A percentile compares a stretch with the other conserved stretches of the same genome.
phyloP scores from a whole-genome alignment of 2,797 vertebrate genomes.

The Taeniopygia guttata region DNA sequence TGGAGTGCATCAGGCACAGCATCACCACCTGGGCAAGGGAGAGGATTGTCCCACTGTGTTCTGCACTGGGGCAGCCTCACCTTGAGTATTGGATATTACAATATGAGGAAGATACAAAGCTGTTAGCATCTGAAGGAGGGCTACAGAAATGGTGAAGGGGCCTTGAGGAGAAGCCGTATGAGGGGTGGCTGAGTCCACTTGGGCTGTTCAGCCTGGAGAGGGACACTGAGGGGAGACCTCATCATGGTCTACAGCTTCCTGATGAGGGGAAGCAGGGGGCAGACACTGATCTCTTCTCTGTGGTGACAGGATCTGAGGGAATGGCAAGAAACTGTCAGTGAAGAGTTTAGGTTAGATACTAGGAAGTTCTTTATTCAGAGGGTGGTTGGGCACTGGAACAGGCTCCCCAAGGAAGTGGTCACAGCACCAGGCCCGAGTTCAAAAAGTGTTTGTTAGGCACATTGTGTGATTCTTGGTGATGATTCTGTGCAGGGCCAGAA shows the following conservation, averaged over 20 bases:
- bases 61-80: fast-evolving
- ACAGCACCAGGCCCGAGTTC: neutral
- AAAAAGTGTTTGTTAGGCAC: neutral
- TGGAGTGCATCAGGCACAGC: no score
- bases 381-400: neutral
- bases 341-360: neutral
- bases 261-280: no score
- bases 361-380: neutral
- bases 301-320: neutral
- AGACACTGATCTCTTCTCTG: neutral
- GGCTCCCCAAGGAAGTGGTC: neutral
- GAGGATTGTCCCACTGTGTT: neutral
- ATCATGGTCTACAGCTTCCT: neutral
- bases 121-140: neutral
- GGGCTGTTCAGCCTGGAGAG: neutral
- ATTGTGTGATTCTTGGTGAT: neutral
- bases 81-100: neutral
- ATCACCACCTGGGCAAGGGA: fast-evolving
- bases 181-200: neutral
- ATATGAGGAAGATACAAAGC: neutral
- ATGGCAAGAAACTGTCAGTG: neutral
- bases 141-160: neutral
- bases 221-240: neutral
- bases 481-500: neutral
- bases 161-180: neutral